phyloP scores from a whole-genome alignment of 2,113 vertebrate species.

The Antechinus flavipes region DNA sequence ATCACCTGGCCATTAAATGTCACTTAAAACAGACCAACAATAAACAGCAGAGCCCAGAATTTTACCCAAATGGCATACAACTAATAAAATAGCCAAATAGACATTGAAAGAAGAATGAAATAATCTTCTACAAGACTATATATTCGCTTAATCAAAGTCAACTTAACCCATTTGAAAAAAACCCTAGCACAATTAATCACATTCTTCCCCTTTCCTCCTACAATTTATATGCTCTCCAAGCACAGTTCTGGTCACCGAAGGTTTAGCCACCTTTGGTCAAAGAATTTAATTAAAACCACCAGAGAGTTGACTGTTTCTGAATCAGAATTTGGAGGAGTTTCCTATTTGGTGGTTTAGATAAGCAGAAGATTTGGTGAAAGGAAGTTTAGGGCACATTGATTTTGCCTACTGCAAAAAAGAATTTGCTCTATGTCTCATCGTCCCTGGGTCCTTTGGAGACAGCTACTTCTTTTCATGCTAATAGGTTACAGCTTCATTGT shows the following conservation, averaged over 20 bases:
- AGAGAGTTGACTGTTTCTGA: not conserved
- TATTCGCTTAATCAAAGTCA: constrained; percentile 9
- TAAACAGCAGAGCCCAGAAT: not conserved
- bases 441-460: not conserved
- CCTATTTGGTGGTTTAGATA: not conserved
- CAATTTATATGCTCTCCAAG: not conserved
- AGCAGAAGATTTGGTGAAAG: not conserved
- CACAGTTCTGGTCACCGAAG: not conserved
- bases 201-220: not conserved
- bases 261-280: not conserved
- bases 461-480: not conserved
- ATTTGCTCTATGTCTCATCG: not conserved
- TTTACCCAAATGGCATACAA: not conserved
- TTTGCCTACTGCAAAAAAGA: too few relatives aligned
- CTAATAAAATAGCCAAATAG: not conserved
- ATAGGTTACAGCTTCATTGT: not conserved
- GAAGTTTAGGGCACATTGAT: not conserved
- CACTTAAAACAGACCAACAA: not conserved
- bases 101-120: not conserved
- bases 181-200: not conserved
- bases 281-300: not conserved
- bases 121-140: not conserved
- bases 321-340: not conserved
- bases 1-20: not conserved
- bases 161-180: not conserved